Base-by-base conservation (phyloP, 1,140 invertebrate genomes). In the Sarcophaga bullata region DNA sequence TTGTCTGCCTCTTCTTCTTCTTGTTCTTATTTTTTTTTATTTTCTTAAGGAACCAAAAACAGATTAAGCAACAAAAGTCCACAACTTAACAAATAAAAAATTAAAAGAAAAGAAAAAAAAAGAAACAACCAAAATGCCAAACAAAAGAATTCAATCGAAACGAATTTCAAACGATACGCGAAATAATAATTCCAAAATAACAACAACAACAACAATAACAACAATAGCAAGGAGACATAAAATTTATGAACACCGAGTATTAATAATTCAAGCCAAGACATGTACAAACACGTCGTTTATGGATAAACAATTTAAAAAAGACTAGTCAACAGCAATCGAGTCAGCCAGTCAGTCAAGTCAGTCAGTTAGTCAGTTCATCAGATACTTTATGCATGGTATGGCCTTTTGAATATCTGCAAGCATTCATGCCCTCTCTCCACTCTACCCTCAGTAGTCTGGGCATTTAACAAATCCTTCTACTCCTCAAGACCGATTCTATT, bases 271-370 rank as follows among this genome's bases (percentile, higher is more conserved):
- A 48, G 15, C 75, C 50, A 78, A 78, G 75, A 49, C 75, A 50
- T 78, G 75, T 50, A 8, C 75, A 78, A 78, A 78, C 75, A 78
- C 48, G n/a, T 19, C 17, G 25, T 19, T 72, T 78, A 78, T 78
- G 75, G 75, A 52, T 19, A 78, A 78, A 78, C 50, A 50, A 78
- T 78, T 78, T 78, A 78, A 78, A 78, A 50, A 78, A 78, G 75
- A 76, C 48, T 47, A 68, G 62, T 68, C 62, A 68, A n/a, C 19
- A 58, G 13, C 54, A n/a, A 13, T 58, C 3, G 6, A 15, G 13
- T 15, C 15, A 58, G n/a, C 7, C 15, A 15, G 13, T 15, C 15
- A 58, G n/a, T n/a, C 15, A 13, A 58, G 13, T 58, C 54, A 58
- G n/a, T 7, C n/a, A n/a, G 13, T 11, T 58, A n/a, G 54, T n/a